Base-by-base conservation (phyloP, 2,113 vertebrate species). In the Pseudopipra pipra region DNA sequence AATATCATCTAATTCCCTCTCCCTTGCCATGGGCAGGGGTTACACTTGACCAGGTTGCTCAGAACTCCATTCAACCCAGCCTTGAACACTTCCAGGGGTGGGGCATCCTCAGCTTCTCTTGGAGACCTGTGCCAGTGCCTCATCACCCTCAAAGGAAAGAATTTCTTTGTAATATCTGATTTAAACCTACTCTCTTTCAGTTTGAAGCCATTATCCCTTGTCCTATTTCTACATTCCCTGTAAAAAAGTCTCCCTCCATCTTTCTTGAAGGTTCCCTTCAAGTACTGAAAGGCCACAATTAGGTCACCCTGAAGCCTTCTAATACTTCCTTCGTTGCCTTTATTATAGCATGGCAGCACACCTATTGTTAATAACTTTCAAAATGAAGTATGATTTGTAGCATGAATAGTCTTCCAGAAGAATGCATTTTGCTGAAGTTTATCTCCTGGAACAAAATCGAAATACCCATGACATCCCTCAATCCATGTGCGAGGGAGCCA, bases 381-480 rank as follows among this genome's bases (percentile, higher is more conserved):
- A 84, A 85, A 17, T 6, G 11, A 39, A 43, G 33, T 23, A 35
- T 67, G 33, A n/a, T 37, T 37, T 70, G 1, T n/a, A 55, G 18
- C 8, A n/a, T 4, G 22, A 56, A 19, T 18, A n/a, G 1, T 52
- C 19, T 61, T 13, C 39, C 10, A 5, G 43, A 54, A 35, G 22
- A 28, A 49, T 1, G 21, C 5, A 1, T 92, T 92, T 85, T 33
- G 27, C 19, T 15, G 1, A 67, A 47, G 7, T 39, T 35, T n/a
- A 11, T 22, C 44, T 55, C 13, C 25, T 11, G 13, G 43, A 52
- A 28, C 8, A 7, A 31, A 76, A 12, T 0, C 1, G 2, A 0
- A 1, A 8, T 7, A 21, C 2, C 19, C 18, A 1, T 3, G 11
- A 2, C 14, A 4, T 0, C 7, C 14, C 28, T n/a, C 49, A 23